These are phyloP conservation scores for Stenichneumon culpator DNA, from an alignment of 2,888 invertebrate species.

Conservation along the genomic window DNA sequence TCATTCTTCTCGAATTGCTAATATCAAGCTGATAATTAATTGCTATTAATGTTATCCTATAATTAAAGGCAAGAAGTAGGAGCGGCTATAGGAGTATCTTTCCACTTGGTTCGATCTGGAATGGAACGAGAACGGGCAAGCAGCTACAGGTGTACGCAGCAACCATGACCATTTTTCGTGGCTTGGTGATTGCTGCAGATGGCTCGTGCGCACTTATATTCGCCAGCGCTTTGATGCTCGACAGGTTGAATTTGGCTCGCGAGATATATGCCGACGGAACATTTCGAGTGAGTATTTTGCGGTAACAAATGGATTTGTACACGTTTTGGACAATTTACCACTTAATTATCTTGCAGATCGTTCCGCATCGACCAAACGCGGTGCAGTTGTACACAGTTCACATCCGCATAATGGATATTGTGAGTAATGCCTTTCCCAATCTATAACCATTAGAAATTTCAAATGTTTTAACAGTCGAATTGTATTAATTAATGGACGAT, in stretches of 20 bases:
- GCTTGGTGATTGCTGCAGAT: constrained; percentile 36
- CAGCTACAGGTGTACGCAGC: not conserved
- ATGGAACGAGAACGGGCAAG: not conserved
- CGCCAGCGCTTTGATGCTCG: constrained; percentile 41
- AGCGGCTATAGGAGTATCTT: not conserved
- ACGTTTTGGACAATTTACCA: not conserved
- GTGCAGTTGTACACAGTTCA: constrained; percentile 45
- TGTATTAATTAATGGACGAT: not conserved
- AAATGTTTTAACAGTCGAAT: not conserved
- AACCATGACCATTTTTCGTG: constrained; percentile 41
- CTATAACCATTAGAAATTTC: too few species aligned
- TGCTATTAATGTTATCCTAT: not conserved
- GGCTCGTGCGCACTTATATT: constrained; percentile 54
- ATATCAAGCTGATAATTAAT: not conserved
- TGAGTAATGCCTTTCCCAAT: not conserved
- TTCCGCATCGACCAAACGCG: constrained; percentile 3
- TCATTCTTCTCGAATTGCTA: not conserved
- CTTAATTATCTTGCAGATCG: constrained; percentile 21
- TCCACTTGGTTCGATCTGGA: not conserved
- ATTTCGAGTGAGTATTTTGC: constrained; percentile 47
- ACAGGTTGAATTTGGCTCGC: constrained; percentile 20
- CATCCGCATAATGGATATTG: constrained; percentile 8
- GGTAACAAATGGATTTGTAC: not conserved
- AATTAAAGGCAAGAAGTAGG: constrained; percentile 8
- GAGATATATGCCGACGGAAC: constrained; percentile 60